Base-by-base conservation (phyloP, 2,113 vertebrate species). In the Machaerirhynchus nigripectus region DNA sequence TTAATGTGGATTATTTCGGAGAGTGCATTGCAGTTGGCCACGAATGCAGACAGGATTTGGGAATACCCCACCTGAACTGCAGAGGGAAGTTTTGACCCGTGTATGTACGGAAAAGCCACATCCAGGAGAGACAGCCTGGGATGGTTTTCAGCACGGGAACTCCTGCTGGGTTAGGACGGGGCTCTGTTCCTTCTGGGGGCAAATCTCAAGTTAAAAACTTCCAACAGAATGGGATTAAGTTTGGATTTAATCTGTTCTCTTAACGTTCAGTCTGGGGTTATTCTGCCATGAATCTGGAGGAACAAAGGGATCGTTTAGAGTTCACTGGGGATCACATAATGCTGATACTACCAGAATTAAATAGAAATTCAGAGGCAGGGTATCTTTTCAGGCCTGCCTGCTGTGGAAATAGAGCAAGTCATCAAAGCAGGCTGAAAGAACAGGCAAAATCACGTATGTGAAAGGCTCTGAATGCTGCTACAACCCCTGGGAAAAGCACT, bases 101-200 rank as follows among this genome's bases (percentile, higher is more conserved):
- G 1, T 28, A 2, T 7, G 28, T 6, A 1, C 13, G 42, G 30
- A 59, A 75, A 91, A 55, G 6, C 6, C 7, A 2, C 0, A 8
- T 21, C 33, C 21, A 11, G n/a, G 30, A 40, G 31, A 46, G 44
- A 5, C 6, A 30, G 18, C 7, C 7, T 3, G n/a, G 74, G 53
- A 8, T 30, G 33, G 21, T 49, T 76, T 85, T 44, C 27, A 49
- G 37, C 10, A 18, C 3, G 31, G 13, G 16, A 61, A 22, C 17
- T 60, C 31, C 67, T 78, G 33, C 46, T 47, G 2, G 46, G 9
- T 60, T n/a, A 78, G 27, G 26, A 13, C 5, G 19, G 6, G 19
- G 7, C 0, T 52, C 28, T 90, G 49, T 4, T 53, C 31, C 40
- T 93, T 8, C 13, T 37, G 39, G 30, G 22, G 12, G 3, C 22